These are phyloP conservation scores for Melangyna quadrimaculata DNA, from an alignment of 2,888 invertebrate species.

Conservation along the genomic window DNA sequence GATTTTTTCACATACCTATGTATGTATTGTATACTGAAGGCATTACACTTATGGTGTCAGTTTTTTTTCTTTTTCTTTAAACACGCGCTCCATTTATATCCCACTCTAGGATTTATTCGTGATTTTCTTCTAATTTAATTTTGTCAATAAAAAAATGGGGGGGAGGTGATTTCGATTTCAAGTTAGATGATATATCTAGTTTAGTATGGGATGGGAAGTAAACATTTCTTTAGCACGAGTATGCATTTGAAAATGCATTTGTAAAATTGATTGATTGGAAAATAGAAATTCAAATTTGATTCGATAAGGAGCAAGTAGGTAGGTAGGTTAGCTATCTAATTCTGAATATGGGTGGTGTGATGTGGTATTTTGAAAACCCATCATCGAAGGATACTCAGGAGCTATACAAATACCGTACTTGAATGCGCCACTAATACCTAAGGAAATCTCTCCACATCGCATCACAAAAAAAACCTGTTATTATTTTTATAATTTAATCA, in stretches of 20 bases:
- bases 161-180: neutral
- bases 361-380: neutral
- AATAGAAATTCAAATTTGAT: conserved; percentile 9
- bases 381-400: conserved; percentile 3
- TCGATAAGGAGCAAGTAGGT: neutral
- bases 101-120: conserved; percentile 11
- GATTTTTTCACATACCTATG: conserved; percentile 17
- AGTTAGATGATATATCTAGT: too few relatives aligned
- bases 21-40: conserved; percentile 13
- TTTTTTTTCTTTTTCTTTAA: neutral
- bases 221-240: conserved; percentile 1
- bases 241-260: conserved; percentile 19
- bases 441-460: neutral
- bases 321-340: neutral
- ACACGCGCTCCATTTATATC: neutral
- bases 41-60: conserved; percentile 36
- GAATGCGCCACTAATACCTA: neutral
- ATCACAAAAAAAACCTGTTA: conserved; percentile 9
- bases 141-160: conserved; percentile 21
- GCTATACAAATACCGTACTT: conserved; percentile 18
- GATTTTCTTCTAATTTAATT: conserved; percentile 32
- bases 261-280: conserved; percentile 16
- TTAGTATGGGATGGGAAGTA: conserved; percentile 8
- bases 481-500: conserved; percentile 43
- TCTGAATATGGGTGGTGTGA: neutral